phyloP scores from a whole-genome alignment of 35 echinoderm and acorn worm species.

The Ophiothrix spiculata region DNA sequence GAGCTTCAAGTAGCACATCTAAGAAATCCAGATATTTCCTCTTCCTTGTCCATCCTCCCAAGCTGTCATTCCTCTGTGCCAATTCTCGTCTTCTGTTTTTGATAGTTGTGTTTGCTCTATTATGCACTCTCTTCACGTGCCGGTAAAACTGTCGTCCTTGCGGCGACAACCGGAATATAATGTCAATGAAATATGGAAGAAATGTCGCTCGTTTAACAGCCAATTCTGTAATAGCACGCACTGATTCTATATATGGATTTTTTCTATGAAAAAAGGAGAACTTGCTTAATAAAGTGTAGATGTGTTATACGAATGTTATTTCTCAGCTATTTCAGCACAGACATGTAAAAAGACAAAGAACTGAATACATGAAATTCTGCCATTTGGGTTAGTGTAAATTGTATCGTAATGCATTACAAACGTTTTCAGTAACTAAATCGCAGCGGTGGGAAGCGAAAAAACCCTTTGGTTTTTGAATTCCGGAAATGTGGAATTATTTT shows the following conservation, averaged over 20 bases:
- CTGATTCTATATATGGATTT: background rate
- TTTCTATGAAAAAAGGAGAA: too few species aligned
- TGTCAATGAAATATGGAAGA: background rate
- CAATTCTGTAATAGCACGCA: background rate
- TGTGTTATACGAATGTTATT: too few species aligned
- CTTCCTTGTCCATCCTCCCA: background rate
- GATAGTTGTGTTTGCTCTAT: background rate
- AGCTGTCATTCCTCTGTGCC: background rate
- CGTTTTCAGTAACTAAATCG: too few species aligned
- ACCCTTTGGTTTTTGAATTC: too few species aligned
- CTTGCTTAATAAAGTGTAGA: too few species aligned
- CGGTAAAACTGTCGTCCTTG: background rate
- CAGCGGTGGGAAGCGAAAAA: too few species aligned
- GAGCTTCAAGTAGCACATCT: background rate
- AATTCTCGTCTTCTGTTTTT: background rate
- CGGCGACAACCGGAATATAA: background rate
- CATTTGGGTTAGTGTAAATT: too few species aligned
- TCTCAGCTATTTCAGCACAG: too few species aligned
- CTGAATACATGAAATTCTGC: too few species aligned
- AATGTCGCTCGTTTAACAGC: background rate
- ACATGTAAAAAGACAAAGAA: too few species aligned
- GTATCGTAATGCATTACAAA: too few species aligned
- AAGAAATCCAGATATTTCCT: conserved; percentile 16
- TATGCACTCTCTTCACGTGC: background rate
- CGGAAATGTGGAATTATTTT: too few species aligned